phyloP scores from a whole-genome alignment of 2,797 vertebrate species.

The Avahi laniger region DNA sequence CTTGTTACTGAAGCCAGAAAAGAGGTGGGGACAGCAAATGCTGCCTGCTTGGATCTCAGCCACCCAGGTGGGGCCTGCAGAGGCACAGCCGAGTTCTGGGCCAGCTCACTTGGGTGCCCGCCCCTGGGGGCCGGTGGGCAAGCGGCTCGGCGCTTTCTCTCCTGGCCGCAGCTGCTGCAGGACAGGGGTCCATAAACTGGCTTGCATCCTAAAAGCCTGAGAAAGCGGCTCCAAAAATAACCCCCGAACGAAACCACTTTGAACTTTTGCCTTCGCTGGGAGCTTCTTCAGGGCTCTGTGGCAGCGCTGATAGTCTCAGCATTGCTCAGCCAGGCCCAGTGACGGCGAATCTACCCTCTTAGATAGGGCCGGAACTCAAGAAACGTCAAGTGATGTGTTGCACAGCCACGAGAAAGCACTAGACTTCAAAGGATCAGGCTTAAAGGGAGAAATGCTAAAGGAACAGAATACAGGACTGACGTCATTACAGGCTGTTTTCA shows the following conservation, averaged over 20 bases:
- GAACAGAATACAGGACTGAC: not conserved
- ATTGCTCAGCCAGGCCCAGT: not conserved
- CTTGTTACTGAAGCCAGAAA: not conserved
- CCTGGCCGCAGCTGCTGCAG: fast-evolving
- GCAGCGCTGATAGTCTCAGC: not conserved
- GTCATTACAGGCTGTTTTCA: not conserved
- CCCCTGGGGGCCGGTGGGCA: fast-evolving
- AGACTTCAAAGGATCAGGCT: not conserved
- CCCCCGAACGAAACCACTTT: not conserved
- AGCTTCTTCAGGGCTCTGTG: not conserved
- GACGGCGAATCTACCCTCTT: not conserved
- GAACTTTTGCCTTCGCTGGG: not conserved
- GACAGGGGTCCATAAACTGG: not conserved
- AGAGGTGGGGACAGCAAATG: too few relatives aligned
- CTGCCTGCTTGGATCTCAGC: too few relatives aligned
- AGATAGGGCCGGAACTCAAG: not conserved
- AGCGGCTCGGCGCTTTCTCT: not conserved
- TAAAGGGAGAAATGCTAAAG: not conserved
- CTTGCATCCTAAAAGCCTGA: not conserved
- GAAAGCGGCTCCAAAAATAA: not conserved
- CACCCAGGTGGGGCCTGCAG: not conserved
- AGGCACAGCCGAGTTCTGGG: not conserved
- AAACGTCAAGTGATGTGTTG: not conserved
- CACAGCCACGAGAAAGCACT: not conserved
- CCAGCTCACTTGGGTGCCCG: not conserved